Base-by-base conservation (phyloP, 2,888 invertebrate species). In the Polydrusus cervinus region DNA sequence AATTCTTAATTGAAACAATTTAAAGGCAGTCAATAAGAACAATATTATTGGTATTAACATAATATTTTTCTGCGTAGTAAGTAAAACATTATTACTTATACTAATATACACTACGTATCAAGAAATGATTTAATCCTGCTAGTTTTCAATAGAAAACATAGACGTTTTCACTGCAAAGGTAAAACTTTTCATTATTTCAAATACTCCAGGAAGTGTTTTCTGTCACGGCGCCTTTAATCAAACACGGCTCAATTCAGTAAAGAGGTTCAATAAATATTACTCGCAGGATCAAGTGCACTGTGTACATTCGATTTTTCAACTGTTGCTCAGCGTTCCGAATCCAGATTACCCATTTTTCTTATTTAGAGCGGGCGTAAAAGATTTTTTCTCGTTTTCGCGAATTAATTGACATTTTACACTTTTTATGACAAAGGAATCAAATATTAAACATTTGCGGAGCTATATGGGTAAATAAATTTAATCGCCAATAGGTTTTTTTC, bases 231-330 rank as follows among this genome's bases (percentile, higher is more conserved):
- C 5, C 14, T 8, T 16, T 47, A 47, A 47, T 47, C 14, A 47
- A 47, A 47, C 47, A 47, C 47, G 9, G 16, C 47, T 16, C 47
- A 16, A 43, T 47, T 47, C n/a, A 2, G 16, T 9, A 16, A 47
- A 47, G 16, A 16, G 47, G 9, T 16, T 16, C 47, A 47, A 47
- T 47, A 47, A 53, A 53, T 53, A 53, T 53, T 34, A 25, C 53
- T 53, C n/a, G 2, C 20, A 25, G 53, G n/a, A 53, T 53, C 25
- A 53, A 67, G 11, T 67, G 20, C 64, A 49, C 13, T 49, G 49
- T 34, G 49, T 47, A 18, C 47, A 40, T 71, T 71, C 64, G 64
- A 64, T 71, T 71, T 71, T 71, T 71, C 71, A 71, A 71, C 71
- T 71, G 71, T 71, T 71, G 70, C 70, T 49, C 51, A 20, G 30